Conservation (phyloP, 2,797 vertebrate genomes). For the Neostethus bicornis region DNA sequence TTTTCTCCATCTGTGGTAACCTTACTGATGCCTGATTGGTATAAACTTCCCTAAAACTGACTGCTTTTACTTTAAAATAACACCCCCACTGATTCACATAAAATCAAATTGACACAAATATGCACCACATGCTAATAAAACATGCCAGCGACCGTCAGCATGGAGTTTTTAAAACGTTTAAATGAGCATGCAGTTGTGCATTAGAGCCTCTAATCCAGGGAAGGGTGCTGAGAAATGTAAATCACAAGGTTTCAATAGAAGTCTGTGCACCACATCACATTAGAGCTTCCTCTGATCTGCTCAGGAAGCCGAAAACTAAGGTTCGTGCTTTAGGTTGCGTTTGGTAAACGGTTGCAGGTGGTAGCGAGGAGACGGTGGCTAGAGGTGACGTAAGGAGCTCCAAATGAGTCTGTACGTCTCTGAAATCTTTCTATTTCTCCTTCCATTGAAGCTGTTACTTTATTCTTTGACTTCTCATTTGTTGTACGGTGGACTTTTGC, state of each 20-base stretch:
- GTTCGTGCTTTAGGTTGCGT: slow-evolving; percentile 25
- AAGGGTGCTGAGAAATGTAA: slow-evolving; percentile 41
- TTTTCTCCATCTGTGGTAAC: slow-evolving; percentile 1
- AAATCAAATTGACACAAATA: slow-evolving; percentile 50
- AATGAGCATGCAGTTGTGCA: slow-evolving; percentile 61
- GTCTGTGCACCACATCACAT: slow-evolving; percentile 34
- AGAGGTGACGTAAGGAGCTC: slow-evolving; percentile 50
- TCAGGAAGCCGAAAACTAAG: slow-evolving; percentile 12
- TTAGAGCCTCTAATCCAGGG: slow-evolving; percentile 51
- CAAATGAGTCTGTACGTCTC: not conserved
- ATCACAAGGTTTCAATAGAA: slow-evolving; percentile 67
- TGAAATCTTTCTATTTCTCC: not conserved
- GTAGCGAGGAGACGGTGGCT: slow-evolving; percentile 50
- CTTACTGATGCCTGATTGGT: slow-evolving; percentile 17
- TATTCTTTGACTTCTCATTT: not conserved
- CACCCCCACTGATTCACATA: not conserved
- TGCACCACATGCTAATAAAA: slow-evolving; percentile 43
- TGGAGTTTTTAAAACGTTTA: slow-evolving; percentile 20
- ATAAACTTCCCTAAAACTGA: slow-evolving; percentile 6
- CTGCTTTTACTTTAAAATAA: slow-evolving; percentile 30
- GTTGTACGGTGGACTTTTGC: not conserved
- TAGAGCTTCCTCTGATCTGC: slow-evolving; percentile 29
- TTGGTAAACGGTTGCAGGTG: slow-evolving; percentile 41
- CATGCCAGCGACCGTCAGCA: slow-evolving; percentile 20
- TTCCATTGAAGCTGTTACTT: not conserved